phyloP scores from a whole-genome alignment of 2,888 invertebrate genomes.

The Stramonita haemastoma region DNA sequence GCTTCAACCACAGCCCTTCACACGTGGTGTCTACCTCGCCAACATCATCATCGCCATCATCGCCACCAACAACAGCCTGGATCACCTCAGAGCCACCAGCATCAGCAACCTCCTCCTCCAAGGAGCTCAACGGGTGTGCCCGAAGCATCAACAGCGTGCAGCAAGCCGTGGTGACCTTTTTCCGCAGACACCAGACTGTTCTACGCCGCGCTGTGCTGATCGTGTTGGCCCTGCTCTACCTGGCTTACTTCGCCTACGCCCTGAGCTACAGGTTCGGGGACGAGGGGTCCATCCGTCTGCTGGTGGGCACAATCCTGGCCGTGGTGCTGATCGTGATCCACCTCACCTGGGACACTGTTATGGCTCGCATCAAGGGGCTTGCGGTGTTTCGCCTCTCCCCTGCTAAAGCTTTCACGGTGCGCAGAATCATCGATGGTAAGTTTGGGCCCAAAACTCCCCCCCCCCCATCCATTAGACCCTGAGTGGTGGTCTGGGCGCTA shows the following conservation, averaged over 20 bases:
- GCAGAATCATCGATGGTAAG: neutral
- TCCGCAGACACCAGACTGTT: neutral
- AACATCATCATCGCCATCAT: neutral
- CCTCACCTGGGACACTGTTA: neutral
- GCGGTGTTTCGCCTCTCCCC: neutral
- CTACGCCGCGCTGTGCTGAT: conserved; percentile 43
- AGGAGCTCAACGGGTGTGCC: conserved; percentile 18
- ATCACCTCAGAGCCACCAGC: neutral
- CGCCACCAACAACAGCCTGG: neutral
- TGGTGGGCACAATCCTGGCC: conserved; percentile 61
- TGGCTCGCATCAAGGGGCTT: neutral
- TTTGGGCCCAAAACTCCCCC: too few species aligned
- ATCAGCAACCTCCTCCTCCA: neutral
- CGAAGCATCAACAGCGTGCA: conserved; percentile 33
- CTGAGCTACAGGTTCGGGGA: conserved; percentile 66
- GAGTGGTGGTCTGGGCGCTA: too few species aligned
- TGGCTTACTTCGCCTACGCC: conserved; percentile 68
- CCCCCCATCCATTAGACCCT: too few species aligned
- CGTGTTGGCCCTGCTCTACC: conserved; percentile 52
- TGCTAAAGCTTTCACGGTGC: neutral
- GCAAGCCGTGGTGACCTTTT: conserved; percentile 15
- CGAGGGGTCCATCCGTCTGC: conserved; percentile 67
- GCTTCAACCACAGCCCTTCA: neutral
- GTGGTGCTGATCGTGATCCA: conserved; percentile 38
- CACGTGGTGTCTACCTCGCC: neutral